Conservation (phyloP, 1,140 invertebrate genomes). For the Drosophila subobscura region DNA sequence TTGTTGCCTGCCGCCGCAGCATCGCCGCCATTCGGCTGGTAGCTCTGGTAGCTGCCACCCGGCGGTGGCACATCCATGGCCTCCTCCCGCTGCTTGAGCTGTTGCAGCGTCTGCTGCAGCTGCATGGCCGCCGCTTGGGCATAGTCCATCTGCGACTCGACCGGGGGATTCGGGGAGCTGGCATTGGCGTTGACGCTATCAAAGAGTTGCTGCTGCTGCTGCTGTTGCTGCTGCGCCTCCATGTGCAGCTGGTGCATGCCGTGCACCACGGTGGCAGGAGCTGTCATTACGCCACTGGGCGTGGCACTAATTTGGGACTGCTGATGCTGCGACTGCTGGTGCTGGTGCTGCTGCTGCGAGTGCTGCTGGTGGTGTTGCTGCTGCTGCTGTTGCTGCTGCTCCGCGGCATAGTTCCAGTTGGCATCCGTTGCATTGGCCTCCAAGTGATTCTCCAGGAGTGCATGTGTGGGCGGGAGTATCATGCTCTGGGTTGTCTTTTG, state of each 20-base stretch:
- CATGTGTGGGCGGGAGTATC: conserved; percentile 73
- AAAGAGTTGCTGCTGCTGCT: conserved; percentile 60
- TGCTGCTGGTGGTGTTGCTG: conserved; percentile 30
- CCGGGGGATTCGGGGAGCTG: conserved; percentile 51
- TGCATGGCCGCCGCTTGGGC: conserved; percentile 75
- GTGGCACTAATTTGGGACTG: conserved; percentile 43
- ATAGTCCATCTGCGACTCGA: conserved; percentile 68
- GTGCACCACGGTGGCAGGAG: conserved; percentile 76
- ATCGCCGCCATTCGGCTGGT: conserved; percentile 72
- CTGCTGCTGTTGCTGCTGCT: conserved; percentile 36
- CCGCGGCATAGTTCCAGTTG: conserved; percentile 75
- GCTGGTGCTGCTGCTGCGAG: conserved; percentile 22
- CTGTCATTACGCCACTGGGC: conserved; percentile 74
- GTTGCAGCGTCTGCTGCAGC: conserved; percentile 73
- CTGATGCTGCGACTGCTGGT: conserved; percentile 16
- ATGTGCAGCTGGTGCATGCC: conserved; percentile 75
- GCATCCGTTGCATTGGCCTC: conserved; percentile 70
- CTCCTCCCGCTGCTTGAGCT: conserved; percentile 75
- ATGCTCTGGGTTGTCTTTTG: conserved; percentile 81
- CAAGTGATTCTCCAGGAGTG: conserved; percentile 73
- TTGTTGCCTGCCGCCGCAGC: conserved; percentile 26
- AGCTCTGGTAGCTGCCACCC: conserved; percentile 63
- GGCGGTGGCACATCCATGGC: conserved; percentile 51
- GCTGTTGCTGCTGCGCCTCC: conserved; percentile 58
- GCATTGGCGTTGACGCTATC: conserved; percentile 74